These are phyloP conservation scores for Clepsis dumicolana DNA, from an alignment of 2,888 invertebrate genomes.

Conservation along the genomic window DNA sequence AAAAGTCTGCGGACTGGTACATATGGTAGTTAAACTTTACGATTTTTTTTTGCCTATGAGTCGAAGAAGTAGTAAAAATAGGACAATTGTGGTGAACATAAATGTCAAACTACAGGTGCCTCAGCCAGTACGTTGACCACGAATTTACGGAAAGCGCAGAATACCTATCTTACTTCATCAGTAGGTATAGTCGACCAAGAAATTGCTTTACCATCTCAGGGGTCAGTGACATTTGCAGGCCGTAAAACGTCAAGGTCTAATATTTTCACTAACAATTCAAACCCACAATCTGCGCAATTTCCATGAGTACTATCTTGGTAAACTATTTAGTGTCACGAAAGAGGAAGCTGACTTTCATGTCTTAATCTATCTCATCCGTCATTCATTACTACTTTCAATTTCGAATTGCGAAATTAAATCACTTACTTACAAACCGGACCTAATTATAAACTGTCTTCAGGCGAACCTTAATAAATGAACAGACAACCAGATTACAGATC, in stretches of 20 bases:
- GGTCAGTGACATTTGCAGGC: neutral
- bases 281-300: neutral
- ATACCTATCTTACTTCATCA: neutral
- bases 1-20: too few species aligned
- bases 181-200: neutral
- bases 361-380: neutral
- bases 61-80: neutral
- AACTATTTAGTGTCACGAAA: neutral
- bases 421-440: slow-evolving; percentile 5
- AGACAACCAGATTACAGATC: slow-evolving; percentile 33
- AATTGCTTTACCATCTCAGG: neutral
- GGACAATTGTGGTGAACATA: neutral
- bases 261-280: neutral
- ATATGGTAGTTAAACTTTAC: too few species aligned
- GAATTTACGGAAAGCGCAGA: neutral
- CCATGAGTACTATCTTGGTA: neutral
- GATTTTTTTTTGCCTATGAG: neutral
- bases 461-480: slow-evolving; percentile 25
- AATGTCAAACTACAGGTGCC: neutral
- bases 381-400: slow-evolving; percentile 4
- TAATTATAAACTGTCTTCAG: slow-evolving; percentile 34
- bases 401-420: neutral
- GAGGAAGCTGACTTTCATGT: neutral
- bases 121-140: neutral
- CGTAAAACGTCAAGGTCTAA: neutral